Evolutionary conservation across 2,888 invertebrate species (phyloP).

Genomic region (Laspeyria flexula): DNA sequence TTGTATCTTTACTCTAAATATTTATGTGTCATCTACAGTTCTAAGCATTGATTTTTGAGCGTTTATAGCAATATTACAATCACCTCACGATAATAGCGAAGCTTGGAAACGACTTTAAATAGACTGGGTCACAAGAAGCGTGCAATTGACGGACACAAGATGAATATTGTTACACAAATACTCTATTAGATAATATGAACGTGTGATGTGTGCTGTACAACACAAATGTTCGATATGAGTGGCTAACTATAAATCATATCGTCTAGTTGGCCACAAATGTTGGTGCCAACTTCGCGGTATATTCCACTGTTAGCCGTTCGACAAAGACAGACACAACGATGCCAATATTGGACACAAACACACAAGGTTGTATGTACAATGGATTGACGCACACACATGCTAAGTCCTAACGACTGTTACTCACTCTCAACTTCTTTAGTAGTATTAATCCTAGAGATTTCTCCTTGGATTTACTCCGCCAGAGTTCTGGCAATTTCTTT

Average conservation of each 20-base stretch:
- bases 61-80: slow-evolving; percentile 36
- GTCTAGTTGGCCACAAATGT: slow-evolving; percentile 2
- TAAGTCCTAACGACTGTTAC: slow-evolving; percentile 55
- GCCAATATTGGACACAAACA: slow-evolving; percentile 56
- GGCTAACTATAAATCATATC: slow-evolving; percentile 23
- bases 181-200: slow-evolving; percentile 24
- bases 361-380: slow-evolving; percentile 63
- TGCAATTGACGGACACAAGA: slow-evolving; percentile 49
- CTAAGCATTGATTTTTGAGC: slow-evolving; percentile 34
- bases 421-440: slow-evolving; percentile 76
- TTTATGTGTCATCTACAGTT: slow-evolving; percentile 19
- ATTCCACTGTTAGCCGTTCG: slow-evolving; percentile 49
- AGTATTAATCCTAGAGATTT: slow-evolving; percentile 78
- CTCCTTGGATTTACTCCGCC: slow-evolving; percentile 76
- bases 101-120: too few species aligned
- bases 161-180: slow-evolving; percentile 44
- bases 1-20: not conserved
- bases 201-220: slow-evolving; percentile 31
- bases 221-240: slow-evolving; percentile 22
- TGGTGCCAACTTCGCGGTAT: slow-evolving; percentile 25
- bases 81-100: slow-evolving; percentile 42
- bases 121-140: slow-evolving; percentile 39
- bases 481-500: slow-evolving; percentile 77
- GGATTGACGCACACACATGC: slow-evolving; percentile 51
- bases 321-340: slow-evolving; percentile 51